Conservation (phyloP, 2,888 invertebrate species). For the Lapara coniferarum region DNA sequence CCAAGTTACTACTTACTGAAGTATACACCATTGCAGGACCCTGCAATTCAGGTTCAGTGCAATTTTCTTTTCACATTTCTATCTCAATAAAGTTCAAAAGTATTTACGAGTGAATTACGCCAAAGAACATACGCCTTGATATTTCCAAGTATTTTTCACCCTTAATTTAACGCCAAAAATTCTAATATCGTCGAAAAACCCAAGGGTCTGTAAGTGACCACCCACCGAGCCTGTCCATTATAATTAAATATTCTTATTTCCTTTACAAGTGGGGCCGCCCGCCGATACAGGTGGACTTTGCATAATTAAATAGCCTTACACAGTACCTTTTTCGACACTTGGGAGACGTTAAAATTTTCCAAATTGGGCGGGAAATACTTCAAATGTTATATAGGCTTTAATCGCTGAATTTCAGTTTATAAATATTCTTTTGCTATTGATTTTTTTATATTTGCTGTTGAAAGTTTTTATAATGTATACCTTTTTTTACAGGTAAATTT, state of each 20-base stretch:
- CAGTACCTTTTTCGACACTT: neutral
- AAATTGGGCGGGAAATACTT: neutral
- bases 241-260: slow-evolving; percentile 23
- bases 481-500: slow-evolving; percentile 10
- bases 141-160: neutral
- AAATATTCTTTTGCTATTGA: too few species aligned
- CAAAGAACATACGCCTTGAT: neutral
- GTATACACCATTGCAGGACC: too few species aligned
- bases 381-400: too few species aligned
- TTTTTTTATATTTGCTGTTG: too few species aligned
- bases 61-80: too few species aligned
- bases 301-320: slow-evolving; percentile 18
- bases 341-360: neutral
- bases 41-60: too few species aligned
- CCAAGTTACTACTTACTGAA: too few species aligned
- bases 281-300: slow-evolving; percentile 11
- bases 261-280: slow-evolving; percentile 16
- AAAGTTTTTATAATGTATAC: neutral
- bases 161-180: neutral
- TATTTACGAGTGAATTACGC: neutral
- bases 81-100: too few species aligned
- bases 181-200: slow-evolving; percentile 10
- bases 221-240: neutral
- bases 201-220: slow-evolving; percentile 7
- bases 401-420: too few species aligned